Evolutionary conservation across 2,113 vertebrate genomes (phyloP), one percentile per base, ranked within the genome.

Genomic region (Eidolon helvum): DNA sequence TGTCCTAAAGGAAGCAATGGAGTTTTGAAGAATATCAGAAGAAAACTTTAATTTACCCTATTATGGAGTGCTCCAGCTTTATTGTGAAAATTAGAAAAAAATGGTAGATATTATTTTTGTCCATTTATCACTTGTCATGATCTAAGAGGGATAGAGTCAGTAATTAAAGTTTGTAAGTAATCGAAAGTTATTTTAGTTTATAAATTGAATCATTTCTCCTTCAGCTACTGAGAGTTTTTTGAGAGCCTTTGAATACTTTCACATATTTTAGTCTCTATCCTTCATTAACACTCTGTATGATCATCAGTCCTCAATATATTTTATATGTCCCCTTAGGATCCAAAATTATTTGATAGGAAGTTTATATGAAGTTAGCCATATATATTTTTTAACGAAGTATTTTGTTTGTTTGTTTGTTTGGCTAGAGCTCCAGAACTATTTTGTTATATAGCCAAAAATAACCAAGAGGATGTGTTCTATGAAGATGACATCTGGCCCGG

Each of bases 401-500:
- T 94, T 50, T 50, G 48, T 50, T 50, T 50, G 33, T 98, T 95
- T 7, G 7, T 78, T 95, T 11, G 14, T 80, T 96, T 84, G 95
- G 57, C 87, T 97, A 99, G 99, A 94, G 99, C 99, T 95, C 99
- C 99, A 45, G 99, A 99, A 97, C 98, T 99, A 0, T 99, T 99
- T 94, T 98, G 98, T 96, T 98, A 98, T 0, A 98, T 99, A 97
- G 98, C 99, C 94, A 99, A 99, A 98, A 99, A 99, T 90, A 99
- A 99, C 94, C 99, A 99, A 38, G 99, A 99, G 84, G 99, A 99
- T 95, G 98, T 99, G 68, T 99, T 99, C 98, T 99, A 99, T 66
- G 99, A 99, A 98, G 99, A 99, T 94, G 99, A 99, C 90, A 99
- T 99, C 98, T 99, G 99, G 99, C 99, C 99, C 66, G 99, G 98